phyloP scores from a whole-genome alignment of 2,113 vertebrate species.

The Pangasianodon hypophthalmus region DNA sequence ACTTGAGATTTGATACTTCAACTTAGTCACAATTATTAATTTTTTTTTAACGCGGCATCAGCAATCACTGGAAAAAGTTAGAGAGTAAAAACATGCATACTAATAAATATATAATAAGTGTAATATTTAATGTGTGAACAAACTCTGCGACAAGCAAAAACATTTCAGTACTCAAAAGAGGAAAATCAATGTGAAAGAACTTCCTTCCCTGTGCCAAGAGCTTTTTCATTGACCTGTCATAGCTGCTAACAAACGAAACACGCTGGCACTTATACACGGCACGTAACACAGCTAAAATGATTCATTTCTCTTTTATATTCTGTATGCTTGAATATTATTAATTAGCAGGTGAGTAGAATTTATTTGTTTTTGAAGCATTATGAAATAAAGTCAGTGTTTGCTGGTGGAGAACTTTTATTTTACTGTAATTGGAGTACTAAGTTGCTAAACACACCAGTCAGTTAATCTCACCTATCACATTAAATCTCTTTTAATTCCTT shows the following conservation, averaged over 20 bases:
- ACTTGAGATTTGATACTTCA: too few species aligned
- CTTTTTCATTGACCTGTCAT: neutral
- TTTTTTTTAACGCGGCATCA: neutral
- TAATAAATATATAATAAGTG: neutral
- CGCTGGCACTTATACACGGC: neutral
- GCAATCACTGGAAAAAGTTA: neutral
- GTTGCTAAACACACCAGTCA: neutral
- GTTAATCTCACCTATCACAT: neutral
- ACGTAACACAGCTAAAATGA: neutral
- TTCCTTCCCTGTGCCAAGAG: neutral
- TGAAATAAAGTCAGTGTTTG: neutral
- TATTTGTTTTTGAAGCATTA: neutral
- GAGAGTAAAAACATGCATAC: neutral
- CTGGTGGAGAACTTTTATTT: neutral
- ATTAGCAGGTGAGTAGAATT: neutral
- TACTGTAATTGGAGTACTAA: neutral
- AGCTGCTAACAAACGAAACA: neutral
- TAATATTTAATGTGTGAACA: neutral
- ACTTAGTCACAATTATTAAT: neutral
- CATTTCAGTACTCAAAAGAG: neutral
- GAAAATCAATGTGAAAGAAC: neutral
- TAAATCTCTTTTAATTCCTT: neutral
- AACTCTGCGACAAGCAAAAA: neutral
- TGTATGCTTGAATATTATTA: neutral
- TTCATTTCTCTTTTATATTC: neutral